Evolutionary conservation across 92 coral and sea anemone species (phyloP), one percentile per base, ranked within the genome.

Genomic region (Heliopora coerulea): DNA sequence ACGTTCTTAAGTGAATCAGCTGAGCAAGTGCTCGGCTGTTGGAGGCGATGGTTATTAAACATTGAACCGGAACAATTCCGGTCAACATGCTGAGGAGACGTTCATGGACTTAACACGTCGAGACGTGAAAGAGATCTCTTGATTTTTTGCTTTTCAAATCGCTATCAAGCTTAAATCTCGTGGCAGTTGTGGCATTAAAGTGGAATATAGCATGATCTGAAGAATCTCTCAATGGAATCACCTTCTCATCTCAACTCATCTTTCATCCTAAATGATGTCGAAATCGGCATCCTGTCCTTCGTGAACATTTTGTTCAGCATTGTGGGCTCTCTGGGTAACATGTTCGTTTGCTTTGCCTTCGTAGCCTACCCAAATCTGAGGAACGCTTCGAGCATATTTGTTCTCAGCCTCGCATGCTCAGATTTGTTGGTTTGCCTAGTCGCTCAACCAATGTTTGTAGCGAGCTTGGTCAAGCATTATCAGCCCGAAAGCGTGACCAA

Each of bases 361-460:
- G 23, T 78, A 2, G 76, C 84, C 30, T 85, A 79, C 83, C 81
- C 87, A 33, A 81, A 83, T 23, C 86, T 89, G 0, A 89, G 80
- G 56, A 89, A 83, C 31, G 83, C 86, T 34, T 77, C 91, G 29
- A 92, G 89, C 75, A 56, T 74, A 27, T 92, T 89, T 59, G 85
- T 89, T 35, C 74, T 63, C 21, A 92, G 97, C 65, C 87, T 92
- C 20, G 91, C 97, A 10, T 62, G 86, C 31, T 96, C 97, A 20
- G 97, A 90, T 69, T 78, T 92, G 19, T 74, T 92, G 19, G 96
- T 85, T 19, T 92, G 97, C 58, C 46, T 81, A 59, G 79, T 92
- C 39, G 87, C 96, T 28, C 96, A 92, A 59, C 97, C 96, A 8
- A 85, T 92, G 97, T 83, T 86, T 59, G 96, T 83, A 31, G 91